phyloP scores from a whole-genome alignment of 2,113 vertebrate species.

The Recurvirostra avosetta region DNA sequence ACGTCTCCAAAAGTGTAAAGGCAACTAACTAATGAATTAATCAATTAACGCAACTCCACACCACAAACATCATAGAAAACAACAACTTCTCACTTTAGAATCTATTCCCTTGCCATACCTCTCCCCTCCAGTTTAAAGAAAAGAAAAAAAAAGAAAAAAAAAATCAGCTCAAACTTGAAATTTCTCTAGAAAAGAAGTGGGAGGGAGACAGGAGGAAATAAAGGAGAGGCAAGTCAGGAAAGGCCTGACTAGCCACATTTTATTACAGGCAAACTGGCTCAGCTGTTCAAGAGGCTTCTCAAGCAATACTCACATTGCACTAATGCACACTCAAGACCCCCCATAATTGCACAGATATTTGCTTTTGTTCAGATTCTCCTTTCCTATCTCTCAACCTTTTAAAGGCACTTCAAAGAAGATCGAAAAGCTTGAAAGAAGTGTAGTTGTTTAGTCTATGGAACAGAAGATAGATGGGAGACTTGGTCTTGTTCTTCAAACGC shows the following conservation, averaged over 20 bases:
- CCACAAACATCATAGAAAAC: neutral
- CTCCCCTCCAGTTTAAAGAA: neutral
- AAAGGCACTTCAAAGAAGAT: conserved; percentile 46
- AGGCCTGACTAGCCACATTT: neutral
- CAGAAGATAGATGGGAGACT: neutral
- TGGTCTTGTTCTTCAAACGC: neutral
- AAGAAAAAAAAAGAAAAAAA: neutral
- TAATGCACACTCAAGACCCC: neutral
- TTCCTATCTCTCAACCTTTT: neutral
- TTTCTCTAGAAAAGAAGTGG: neutral
- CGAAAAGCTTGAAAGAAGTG: conserved; percentile 16
- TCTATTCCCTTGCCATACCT: neutral
- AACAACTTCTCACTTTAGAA: neutral
- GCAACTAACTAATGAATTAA: neutral
- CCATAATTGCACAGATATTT: neutral
- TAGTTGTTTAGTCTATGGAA: conserved; percentile 35
- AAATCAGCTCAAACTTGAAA: neutral
- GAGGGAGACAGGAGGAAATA: neutral
- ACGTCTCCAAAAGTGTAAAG: neutral
- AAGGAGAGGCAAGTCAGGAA: neutral
- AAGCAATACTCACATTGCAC: neutral
- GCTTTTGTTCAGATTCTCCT: conserved; percentile 6
- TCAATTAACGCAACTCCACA: neutral
- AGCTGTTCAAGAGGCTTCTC: neutral
- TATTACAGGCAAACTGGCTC: neutral